phyloP scores from a whole-genome alignment of 2,888 invertebrate species.

The Coremacera marginata region DNA sequence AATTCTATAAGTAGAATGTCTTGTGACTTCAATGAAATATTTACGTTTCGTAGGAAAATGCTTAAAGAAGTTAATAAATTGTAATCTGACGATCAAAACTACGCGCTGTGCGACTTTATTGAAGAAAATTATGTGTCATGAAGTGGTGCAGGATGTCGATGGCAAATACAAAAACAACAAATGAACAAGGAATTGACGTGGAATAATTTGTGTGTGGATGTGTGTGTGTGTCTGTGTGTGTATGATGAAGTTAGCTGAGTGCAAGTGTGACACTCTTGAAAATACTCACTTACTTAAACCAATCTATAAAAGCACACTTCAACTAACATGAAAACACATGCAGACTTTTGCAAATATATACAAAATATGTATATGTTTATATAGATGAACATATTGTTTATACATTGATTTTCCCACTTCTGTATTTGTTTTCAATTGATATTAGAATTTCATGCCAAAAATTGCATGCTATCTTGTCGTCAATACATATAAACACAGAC shows the following conservation, averaged over 20 bases:
- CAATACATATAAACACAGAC: neutral
- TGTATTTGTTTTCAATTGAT: neutral
- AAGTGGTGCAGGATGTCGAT: neutral
- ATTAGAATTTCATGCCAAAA: neutral
- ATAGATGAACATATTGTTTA: too few species aligned
- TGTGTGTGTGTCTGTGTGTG: neutral
- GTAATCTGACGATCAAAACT: too few species aligned
- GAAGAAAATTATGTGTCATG: too few species aligned
- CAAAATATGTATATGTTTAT: neutral
- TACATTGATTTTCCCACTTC: too few species aligned
- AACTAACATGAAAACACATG: neutral
- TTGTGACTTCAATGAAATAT: too few species aligned
- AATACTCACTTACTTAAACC: conserved; percentile 9
- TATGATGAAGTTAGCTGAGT: neutral
- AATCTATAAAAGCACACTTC: conserved; percentile 6
- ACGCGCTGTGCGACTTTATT: too few species aligned
- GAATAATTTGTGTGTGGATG: too few species aligned
- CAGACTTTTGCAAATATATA: neutral
- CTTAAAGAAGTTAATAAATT: too few species aligned
- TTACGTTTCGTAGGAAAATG: too few species aligned
- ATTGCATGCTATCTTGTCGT: neutral
- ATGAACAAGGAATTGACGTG: too few species aligned
- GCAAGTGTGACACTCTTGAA: neutral
- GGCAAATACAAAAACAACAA: neutral
- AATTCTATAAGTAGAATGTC: too few species aligned